Percentiles rank a stretch among this genome's conserved stretches.
Evolutionary conservation across 2,797 vertebrate species (phyloP).

Genomic region (Glossophaga mutica): DNA sequence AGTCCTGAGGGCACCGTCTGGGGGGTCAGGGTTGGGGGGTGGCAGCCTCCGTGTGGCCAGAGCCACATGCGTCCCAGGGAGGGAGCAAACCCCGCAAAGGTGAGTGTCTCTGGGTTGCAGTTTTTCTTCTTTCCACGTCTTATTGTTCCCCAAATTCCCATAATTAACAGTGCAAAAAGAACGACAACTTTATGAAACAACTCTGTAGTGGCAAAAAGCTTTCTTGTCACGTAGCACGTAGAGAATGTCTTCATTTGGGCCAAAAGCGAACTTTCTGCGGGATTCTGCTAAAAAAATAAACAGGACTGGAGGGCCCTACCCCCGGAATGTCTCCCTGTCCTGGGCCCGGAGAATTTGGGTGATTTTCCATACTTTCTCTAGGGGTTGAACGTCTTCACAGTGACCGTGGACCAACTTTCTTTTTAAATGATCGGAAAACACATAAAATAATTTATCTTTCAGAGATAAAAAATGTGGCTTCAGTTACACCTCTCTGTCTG

Average conservation of each 20-base stretch:
- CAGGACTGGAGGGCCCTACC: rapidly evolving
- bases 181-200: rapidly evolving
- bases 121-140: background rate
- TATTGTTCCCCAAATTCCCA: background rate
- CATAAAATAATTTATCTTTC: background rate
- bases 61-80: rapidly evolving
- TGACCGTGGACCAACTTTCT: rapidly evolving
- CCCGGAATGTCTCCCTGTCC: background rate
- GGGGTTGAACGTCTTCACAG: background rate
- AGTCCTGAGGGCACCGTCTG: rapidly evolving
- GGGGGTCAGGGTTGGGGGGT: background rate
- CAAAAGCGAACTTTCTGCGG: rapidly evolving
- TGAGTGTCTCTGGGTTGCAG: rapidly evolving
- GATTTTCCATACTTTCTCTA: background rate
- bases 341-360: rapidly evolving
- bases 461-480: too few relatives aligned
- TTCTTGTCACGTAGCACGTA: rapidly evolving
- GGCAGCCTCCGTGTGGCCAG: background rate
- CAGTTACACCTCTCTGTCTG: too few relatives aligned
- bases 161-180: background rate
- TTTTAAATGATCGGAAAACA: background rate
- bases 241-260: background rate
- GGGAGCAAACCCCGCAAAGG: rapidly evolving
- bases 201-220: background rate
- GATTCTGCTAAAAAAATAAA: background rate